Evolutionary conservation across 2,113 vertebrate species (phyloP).

Genomic region (Prolemur simus): DNA sequence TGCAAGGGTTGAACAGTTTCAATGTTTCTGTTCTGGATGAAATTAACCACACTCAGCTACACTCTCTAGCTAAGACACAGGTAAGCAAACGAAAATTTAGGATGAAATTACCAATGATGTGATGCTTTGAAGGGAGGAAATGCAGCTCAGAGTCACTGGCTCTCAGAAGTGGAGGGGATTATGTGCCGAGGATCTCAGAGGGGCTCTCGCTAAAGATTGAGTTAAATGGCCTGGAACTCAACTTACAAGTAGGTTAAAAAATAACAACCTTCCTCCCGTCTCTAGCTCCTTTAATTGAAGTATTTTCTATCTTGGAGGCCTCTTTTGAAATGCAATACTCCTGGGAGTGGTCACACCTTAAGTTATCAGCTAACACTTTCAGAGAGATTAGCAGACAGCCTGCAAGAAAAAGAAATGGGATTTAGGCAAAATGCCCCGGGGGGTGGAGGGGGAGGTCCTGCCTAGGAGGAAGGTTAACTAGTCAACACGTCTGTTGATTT

Average conservation of each 20-base stretch:
- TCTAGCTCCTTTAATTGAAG: not conserved
- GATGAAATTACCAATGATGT: not conserved
- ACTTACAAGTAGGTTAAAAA: conserved; percentile 12
- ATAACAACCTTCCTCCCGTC: not conserved
- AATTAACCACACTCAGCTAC: not conserved
- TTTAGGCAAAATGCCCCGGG: not conserved
- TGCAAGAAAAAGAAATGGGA: not conserved
- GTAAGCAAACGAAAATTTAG: not conserved
- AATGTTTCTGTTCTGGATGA: not conserved
- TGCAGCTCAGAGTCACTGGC: not conserved
- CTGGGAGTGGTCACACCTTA: conserved; percentile 47
- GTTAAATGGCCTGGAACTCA: not conserved
- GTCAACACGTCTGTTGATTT: not conserved
- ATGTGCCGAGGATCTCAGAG: accelerated
- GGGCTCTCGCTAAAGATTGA: not conserved
- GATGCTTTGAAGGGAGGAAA: not conserved
- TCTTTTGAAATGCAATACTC: conserved; percentile 55
- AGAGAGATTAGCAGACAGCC: not conserved
- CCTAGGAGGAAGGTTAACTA: not conserved
- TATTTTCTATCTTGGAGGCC: conserved; percentile 15
- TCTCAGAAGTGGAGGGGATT: not conserved
- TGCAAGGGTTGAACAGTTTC: not conserved
- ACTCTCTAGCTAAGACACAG: not conserved
- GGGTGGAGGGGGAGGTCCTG: accelerated
- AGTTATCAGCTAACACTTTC: conserved; percentile 21